Conservation (phyloP, 2,888 invertebrate genomes). For the Ctenicera cuprea region DNA sequence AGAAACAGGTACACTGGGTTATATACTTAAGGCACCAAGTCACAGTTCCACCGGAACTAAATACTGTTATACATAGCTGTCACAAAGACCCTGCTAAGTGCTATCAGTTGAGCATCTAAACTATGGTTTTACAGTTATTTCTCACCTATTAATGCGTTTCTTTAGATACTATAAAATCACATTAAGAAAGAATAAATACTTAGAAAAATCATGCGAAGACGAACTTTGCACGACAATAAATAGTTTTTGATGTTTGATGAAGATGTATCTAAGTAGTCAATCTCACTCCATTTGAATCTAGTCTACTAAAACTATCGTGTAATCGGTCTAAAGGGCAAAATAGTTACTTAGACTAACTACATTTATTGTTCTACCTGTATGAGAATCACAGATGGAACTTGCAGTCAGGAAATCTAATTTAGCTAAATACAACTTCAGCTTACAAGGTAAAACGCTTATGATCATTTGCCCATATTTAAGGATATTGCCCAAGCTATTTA, state of each 20-base stretch:
- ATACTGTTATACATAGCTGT: slow-evolving; percentile 56
- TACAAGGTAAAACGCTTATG: slow-evolving; percentile 32
- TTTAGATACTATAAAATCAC: slow-evolving; percentile 33
- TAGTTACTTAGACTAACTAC: slow-evolving; percentile 36
- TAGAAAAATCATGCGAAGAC: slow-evolving; percentile 18
- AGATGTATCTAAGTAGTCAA: slow-evolving; percentile 26
- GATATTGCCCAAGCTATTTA: slow-evolving; percentile 37
- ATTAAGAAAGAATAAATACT: slow-evolving; percentile 41
- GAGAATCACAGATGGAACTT: slow-evolving; percentile 69
- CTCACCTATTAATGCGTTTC: neutral
- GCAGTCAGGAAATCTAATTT: slow-evolving; percentile 62
- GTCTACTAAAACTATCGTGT: slow-evolving; percentile 7
- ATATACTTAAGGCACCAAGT: slow-evolving; percentile 55
- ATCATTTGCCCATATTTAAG: slow-evolving; percentile 1
- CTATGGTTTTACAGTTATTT: slow-evolving; percentile 15
- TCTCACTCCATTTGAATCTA: slow-evolving; percentile 27
- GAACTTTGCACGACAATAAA: slow-evolving; percentile 29
- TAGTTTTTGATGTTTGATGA: slow-evolving; percentile 33
- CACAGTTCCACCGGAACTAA: slow-evolving; percentile 59
- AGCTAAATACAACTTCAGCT: slow-evolving; percentile 57
- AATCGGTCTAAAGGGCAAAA: slow-evolving; percentile 29
- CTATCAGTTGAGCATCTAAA: slow-evolving; percentile 53
- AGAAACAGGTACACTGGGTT: slow-evolving; percentile 29
- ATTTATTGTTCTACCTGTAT: slow-evolving; percentile 63
- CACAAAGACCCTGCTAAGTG: slow-evolving; percentile 45